Conservation (phyloP, 92 coral and sea anemone species). For the Paragorgia papillata region DNA sequence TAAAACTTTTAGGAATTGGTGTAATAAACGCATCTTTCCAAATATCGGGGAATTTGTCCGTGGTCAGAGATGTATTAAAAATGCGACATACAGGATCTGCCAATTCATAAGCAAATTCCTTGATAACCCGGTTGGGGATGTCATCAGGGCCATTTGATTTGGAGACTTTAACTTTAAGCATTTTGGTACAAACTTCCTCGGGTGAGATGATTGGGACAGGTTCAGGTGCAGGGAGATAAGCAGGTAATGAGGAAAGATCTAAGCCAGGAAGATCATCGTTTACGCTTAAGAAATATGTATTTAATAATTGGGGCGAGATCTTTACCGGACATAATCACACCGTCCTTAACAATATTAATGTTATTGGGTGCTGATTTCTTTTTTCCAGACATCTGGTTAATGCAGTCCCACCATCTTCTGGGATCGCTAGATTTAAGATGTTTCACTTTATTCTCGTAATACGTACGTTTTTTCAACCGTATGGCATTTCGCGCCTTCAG, state of each 20-base stretch:
- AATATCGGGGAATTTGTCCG: background rate
- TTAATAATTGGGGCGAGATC: too few relatives aligned
- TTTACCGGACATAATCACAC: too few relatives aligned
- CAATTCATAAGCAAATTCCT: background rate
- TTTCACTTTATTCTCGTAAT: background rate
- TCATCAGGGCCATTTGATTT: background rate
- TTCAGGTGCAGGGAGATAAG: background rate
- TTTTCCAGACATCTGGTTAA: background rate
- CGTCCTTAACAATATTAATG: too few relatives aligned
- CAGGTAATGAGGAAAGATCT: background rate
- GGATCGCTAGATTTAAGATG: too few relatives aligned
- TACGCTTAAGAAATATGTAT: too few relatives aligned
- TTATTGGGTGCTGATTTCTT: too few relatives aligned
- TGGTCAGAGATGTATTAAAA: background rate
- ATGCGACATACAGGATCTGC: background rate
- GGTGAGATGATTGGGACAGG: background rate
- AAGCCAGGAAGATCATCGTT: background rate
- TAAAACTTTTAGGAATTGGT: background rate
- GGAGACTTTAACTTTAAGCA: background rate
- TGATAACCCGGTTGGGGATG: too few relatives aligned
- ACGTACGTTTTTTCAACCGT: background rate
- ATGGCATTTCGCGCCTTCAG: background rate
- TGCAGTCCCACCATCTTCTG: constrained; percentile 18
- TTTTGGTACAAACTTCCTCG: background rate
- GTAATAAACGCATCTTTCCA: constrained; percentile 4